These are phyloP conservation scores for Ptycholaimellus sp. DNA, from an alignment of 2,888 invertebrate species.

Conservation along the genomic window DNA sequence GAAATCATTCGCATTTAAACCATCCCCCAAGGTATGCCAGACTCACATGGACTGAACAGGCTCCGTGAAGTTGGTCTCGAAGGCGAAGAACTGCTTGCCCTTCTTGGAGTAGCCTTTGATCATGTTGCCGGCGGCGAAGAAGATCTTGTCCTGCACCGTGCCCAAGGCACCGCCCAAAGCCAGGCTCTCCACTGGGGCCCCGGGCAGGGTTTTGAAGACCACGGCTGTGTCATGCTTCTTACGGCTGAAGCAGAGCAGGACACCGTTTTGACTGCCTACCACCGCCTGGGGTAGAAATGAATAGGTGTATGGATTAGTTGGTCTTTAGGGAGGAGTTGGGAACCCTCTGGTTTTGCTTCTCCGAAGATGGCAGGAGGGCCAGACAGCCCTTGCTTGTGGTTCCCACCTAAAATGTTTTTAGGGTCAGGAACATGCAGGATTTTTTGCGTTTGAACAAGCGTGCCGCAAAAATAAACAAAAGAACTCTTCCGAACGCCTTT, in stretches of 20 bases:
- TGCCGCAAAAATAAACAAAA: neutral
- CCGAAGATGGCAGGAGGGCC: conserved; percentile 1
- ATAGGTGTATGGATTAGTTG: too few species aligned
- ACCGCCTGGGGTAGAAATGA: conserved; percentile 15
- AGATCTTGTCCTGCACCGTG: conserved; percentile 53
- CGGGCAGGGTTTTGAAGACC: conserved; percentile 44
- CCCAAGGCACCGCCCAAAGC: conserved; percentile 49
- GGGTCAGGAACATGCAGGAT: too few species aligned
- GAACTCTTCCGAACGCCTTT: too few species aligned
- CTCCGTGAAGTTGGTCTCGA: conserved; percentile 73
- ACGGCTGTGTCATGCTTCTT: conserved; percentile 20
- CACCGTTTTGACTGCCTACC: conserved; percentile 22
- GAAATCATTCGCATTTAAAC: neutral
- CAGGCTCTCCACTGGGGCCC: conserved; percentile 44
- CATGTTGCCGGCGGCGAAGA: conserved; percentile 57
- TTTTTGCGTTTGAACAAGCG: too few species aligned
- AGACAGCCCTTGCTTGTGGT: conserved; percentile 4
- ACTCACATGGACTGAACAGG: conserved; percentile 60
- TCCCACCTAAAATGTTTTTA: conserved; percentile 7
- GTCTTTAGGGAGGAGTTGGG: too few species aligned
- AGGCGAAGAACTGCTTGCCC: conserved; percentile 69
- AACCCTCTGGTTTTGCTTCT: too few species aligned
- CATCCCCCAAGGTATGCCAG: too few species aligned
- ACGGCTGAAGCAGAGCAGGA: conserved; percentile 17
- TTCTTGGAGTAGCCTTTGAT: conserved; percentile 69